phyloP scores from a whole-genome alignment of 2,888 invertebrate species.

The Malachius bipustulatus region DNA sequence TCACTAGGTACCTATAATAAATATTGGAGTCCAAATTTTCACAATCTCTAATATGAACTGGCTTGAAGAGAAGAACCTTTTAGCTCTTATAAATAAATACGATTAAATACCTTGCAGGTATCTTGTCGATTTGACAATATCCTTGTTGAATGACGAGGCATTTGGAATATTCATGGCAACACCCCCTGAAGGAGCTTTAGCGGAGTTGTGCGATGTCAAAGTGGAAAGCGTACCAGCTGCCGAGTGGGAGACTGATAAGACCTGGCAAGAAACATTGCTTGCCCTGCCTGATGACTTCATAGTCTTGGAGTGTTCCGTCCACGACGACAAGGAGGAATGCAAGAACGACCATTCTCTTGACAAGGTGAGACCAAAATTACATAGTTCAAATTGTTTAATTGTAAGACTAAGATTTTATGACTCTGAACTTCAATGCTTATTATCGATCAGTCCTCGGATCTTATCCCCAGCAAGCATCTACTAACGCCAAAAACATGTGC shows the following conservation, averaged over 20 bases:
- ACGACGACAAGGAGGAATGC: slow-evolving; percentile 26
- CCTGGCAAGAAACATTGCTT: slow-evolving; percentile 35
- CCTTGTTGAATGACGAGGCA: slow-evolving; percentile 36
- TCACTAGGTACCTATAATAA: too few species aligned
- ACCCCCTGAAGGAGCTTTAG: slow-evolving; percentile 34
- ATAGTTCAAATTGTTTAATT: too few species aligned
- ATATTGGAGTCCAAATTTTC: too few species aligned
- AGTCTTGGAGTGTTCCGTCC: slow-evolving; percentile 29
- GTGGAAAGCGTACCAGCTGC: slow-evolving; percentile 27
- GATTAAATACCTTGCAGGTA: slow-evolving; percentile 30
- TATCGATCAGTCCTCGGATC: neutral
- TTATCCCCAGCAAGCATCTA: slow-evolving; percentile 4
- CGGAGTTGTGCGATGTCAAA: slow-evolving; percentile 29
- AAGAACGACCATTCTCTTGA: slow-evolving; percentile 30
- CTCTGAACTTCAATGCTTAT: neutral
- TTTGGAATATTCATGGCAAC: slow-evolving; percentile 30
- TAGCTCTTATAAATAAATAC: slow-evolving; percentile 2
- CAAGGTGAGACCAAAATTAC: slow-evolving; percentile 20
- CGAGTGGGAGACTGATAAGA: slow-evolving; percentile 38
- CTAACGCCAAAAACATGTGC: too few species aligned
- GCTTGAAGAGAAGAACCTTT: too few species aligned
- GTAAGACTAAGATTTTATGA: neutral
- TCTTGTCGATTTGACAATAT: slow-evolving; percentile 34
- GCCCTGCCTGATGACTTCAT: slow-evolving; percentile 34
- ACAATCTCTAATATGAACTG: too few species aligned